A percentile compares a stretch with the other conserved stretches of the same genome.
phyloP scores from a whole-genome alignment of 2,797 vertebrate species.

The Taenioides sp. region DNA sequence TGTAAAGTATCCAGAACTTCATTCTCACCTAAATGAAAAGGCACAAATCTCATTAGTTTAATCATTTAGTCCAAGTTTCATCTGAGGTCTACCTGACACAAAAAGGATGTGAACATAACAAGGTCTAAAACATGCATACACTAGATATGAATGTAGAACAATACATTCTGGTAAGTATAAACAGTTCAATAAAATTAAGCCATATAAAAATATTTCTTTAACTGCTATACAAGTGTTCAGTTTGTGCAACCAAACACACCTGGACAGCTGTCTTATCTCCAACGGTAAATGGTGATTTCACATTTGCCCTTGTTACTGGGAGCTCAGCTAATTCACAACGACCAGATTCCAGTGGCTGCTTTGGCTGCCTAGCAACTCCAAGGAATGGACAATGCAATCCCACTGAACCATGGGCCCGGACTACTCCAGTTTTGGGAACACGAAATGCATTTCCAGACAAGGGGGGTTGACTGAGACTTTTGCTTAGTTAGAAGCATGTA shows the following conservation, averaged over 20 bases:
- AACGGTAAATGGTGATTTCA: not conserved
- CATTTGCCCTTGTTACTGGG: conserved; percentile 49
- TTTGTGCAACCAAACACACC: not conserved
- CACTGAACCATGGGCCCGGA: conserved; percentile 42
- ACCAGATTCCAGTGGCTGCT: conserved; percentile 71
- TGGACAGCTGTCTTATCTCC: not conserved
- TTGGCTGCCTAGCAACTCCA: conserved; percentile 76
- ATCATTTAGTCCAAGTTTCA: too few species aligned
- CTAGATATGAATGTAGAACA: too few species aligned
- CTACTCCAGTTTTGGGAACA: conserved; percentile 45
- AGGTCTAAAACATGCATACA: too few species aligned
- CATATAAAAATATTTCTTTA: too few species aligned
- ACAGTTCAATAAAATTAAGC: too few species aligned
- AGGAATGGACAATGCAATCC: conserved; percentile 70
- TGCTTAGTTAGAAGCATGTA: conserved; percentile 6
- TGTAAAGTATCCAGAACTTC: conserved; percentile 88
- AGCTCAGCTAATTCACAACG: conserved; percentile 51
- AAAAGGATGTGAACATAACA: not conserved
- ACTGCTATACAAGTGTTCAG: too few species aligned
- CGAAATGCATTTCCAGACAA: conserved; percentile 41
- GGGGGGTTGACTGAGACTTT: conserved; percentile 19
- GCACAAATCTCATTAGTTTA: not conserved
- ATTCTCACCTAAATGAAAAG: conserved; percentile 86
- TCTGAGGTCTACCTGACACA: not conserved
- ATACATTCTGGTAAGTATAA: too few species aligned